Percentiles rank a stretch among this genome's conserved stretches.
Evolutionary conservation across 2,797 vertebrate species (phyloP).

Genomic region (Todus mexicanus): DNA sequence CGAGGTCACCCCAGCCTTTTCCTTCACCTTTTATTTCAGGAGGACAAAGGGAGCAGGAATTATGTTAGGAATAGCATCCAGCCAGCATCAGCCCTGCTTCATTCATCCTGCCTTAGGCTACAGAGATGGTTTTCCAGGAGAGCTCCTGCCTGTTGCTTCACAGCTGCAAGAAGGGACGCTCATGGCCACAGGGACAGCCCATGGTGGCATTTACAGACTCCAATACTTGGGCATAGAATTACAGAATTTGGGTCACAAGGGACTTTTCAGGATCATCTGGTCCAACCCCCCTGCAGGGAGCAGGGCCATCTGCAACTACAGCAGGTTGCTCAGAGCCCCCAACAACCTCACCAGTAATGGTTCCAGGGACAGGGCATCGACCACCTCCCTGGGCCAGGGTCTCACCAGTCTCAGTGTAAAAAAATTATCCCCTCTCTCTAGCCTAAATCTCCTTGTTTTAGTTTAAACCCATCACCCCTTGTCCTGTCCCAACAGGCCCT

Average conservation of each 20-base stretch:
- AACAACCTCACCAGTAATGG: not conserved
- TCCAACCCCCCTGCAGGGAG: not conserved
- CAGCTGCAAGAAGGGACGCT: rapidly evolving
- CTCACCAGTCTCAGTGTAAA: too few species aligned
- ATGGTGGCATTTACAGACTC: too few species aligned
- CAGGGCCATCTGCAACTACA: not conserved
- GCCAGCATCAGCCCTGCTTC: not conserved
- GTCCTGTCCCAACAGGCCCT: too few species aligned
- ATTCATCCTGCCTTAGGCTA: not conserved
- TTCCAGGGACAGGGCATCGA: not conserved
- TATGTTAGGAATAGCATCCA: rapidly evolving
- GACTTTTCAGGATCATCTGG: too few species aligned
- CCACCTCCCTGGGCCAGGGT: not conserved
- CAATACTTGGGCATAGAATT: too few species aligned
- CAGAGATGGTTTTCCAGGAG: rapidly evolving
- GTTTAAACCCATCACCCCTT: too few species aligned
- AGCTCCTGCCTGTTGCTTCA: rapidly evolving
- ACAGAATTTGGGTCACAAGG: not conserved
- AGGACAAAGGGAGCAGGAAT: not conserved
- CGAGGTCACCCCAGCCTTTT: too few species aligned
- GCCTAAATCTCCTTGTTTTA: too few species aligned
- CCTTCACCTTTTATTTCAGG: not conserved
- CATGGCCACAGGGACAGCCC: rapidly evolving
- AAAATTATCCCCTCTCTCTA: too few species aligned
- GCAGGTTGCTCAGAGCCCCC: not conserved